Conservation (phyloP, 2,888 invertebrate species). For the Tetragnatha montana region DNA sequence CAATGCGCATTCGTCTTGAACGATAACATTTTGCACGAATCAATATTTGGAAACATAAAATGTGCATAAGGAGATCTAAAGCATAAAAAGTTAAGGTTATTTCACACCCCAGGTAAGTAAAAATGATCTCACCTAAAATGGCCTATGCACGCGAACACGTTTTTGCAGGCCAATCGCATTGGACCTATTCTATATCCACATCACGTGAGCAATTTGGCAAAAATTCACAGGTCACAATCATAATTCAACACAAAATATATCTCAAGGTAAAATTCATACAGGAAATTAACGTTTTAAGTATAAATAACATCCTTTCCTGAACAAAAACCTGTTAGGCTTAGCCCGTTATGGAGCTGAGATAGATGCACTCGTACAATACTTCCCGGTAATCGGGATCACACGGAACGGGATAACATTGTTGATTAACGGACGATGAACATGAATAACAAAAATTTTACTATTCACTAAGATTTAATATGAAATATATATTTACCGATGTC, state of each 20-base stretch:
- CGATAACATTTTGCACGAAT: slow-evolving; percentile 23
- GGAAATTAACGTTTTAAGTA: slow-evolving; percentile 4
- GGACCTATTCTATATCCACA: slow-evolving; percentile 44
- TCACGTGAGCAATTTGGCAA: slow-evolving; percentile 56
- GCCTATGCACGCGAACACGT: slow-evolving; percentile 67
- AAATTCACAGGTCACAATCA: slow-evolving; percentile 15
- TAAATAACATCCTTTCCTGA: slow-evolving; percentile 15
- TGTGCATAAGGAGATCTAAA: slow-evolving; percentile 6
- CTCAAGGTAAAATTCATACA: background rate
- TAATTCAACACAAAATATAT: background rate
- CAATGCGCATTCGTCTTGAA: slow-evolving; percentile 46
- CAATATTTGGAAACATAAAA: slow-evolving; percentile 25
- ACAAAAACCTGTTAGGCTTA: slow-evolving; percentile 63
- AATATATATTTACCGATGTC: slow-evolving; percentile 52
- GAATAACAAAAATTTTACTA: background rate
- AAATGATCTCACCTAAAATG: slow-evolving; percentile 54
- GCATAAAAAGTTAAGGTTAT: background rate
- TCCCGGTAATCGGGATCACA: slow-evolving; percentile 70
- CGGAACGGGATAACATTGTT: slow-evolving; percentile 22
- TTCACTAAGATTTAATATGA: slow-evolving; percentile 10
- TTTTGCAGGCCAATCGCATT: slow-evolving; percentile 66
- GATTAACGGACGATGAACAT: background rate
- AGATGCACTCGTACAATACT: slow-evolving; percentile 56
- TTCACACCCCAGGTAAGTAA: slow-evolving; percentile 9
- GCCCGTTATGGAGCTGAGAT: slow-evolving; percentile 66